Base-by-base conservation (phyloP, 2,888 invertebrate genomes). In the Saturnia japonica region DNA sequence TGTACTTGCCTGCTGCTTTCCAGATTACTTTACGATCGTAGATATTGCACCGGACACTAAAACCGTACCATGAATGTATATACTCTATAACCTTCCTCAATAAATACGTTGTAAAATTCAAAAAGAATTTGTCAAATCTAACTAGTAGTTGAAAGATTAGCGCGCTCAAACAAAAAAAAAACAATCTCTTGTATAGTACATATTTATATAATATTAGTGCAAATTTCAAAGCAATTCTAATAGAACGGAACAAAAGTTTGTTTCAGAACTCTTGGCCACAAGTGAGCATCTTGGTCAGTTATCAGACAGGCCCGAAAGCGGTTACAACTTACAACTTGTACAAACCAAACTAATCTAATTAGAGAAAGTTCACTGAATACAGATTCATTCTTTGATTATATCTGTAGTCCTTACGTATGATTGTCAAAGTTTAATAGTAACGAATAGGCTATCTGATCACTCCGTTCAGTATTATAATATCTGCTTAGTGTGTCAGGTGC, bases 301-400 rank as follows among this genome's bases (percentile, higher is more conserved):
- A 83, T 81, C 80, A 76, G 76, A 70, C 74, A 74, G 71, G 70
- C 72, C 72, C 75, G 72, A 70, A 70, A 74, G 74, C 78, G 75
- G 57, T 57, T 57, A 22, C 57, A 86, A 86, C 82, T 28, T 60
- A 60, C 57, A 86, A 86, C 82, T 87, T 85, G 79, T 74, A 76
- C 74, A 73, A 76, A 76, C 72, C 81, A 76, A 88, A 89, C 86
- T 88, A 89, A 88, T 89, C 86, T 87, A 88, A 88, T 89, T 88
- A 89, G 80, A 79, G 77, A 78, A 75, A 80, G 80, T 79, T 82
- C 80, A 78, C 76, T 75, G 76, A 80, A 80, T 78, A 76, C 76
- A 74, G 76, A 81, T 80, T 78, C 75, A 76, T 77, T 75, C 77
- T 73, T 71, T 68, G 73, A 74, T 75, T 73, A 74, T 75, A 78